Evolutionary conservation across 2,113 vertebrate species (phyloP).

Genomic region (Melanotaenia duboulayi): DNA sequence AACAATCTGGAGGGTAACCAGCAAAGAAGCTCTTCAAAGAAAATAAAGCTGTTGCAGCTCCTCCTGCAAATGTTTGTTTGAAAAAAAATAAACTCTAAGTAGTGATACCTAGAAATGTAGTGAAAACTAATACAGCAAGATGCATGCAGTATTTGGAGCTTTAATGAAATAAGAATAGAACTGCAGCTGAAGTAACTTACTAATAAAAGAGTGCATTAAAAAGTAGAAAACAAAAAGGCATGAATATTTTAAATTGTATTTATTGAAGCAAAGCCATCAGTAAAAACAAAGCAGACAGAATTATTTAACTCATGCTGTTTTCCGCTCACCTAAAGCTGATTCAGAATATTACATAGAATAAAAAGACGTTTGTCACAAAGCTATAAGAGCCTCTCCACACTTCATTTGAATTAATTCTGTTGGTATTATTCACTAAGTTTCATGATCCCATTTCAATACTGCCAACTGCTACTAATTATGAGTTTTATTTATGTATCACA

Average conservation of each 20-base stretch:
- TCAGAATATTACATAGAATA: constrained; percentile 24
- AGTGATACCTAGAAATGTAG: constrained; percentile 41
- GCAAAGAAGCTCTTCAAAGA: neutral
- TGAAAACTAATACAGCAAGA: constrained; percentile 46
- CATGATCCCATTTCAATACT: constrained; percentile 14
- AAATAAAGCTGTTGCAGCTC: too few species aligned
- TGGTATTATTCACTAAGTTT: constrained; percentile 22
- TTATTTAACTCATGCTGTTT: constrained; percentile 14
- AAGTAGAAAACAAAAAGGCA: constrained; percentile 13
- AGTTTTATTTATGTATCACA: constrained; percentile 36
- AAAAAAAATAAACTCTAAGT: constrained; percentile 64
- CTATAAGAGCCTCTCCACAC: constrained; percentile 2
- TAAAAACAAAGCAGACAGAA: constrained; percentile 45
- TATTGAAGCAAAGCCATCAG: constrained; percentile 65
- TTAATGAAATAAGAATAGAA: neutral
- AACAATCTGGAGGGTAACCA: too few species aligned
- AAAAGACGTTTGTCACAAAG: neutral
- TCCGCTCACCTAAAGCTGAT: constrained; percentile 15
- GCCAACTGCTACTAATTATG: constrained; percentile 18
- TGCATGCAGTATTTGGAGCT: neutral
- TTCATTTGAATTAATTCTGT: constrained; percentile 19
- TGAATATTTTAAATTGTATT: constrained; percentile 65
- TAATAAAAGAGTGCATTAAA: too few species aligned
- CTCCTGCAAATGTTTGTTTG: too few species aligned
- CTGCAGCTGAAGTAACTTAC: too few species aligned